phyloP scores from a whole-genome alignment of 1,140 invertebrate species.

The Leptopilina clavipes region DNA sequence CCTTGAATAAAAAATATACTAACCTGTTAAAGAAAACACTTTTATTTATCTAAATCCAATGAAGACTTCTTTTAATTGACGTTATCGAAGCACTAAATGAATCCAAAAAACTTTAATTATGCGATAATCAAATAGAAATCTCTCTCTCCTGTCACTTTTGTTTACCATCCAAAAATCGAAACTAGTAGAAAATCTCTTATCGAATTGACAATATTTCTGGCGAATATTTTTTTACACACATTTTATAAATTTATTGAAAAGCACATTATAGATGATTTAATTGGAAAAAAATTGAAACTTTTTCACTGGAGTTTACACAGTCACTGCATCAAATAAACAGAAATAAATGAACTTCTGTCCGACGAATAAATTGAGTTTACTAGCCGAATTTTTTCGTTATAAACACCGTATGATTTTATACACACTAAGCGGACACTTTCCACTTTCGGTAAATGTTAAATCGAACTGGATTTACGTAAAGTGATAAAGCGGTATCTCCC shows the following conservation, averaged over 20 bases:
- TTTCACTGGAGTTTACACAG: slow-evolving; percentile 33
- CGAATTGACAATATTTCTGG: not conserved
- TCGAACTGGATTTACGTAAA: slow-evolving; percentile 7
- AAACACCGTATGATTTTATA: slow-evolving; percentile 13
- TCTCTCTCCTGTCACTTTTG: slow-evolving; percentile 59
- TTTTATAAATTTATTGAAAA: not conserved
- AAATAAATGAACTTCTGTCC: not conserved
- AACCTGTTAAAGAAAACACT: slow-evolving; percentile 7
- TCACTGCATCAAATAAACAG: slow-evolving; percentile 25
- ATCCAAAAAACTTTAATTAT: slow-evolving; percentile 7
- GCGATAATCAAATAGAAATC: not conserved
- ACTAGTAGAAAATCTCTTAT: not conserved
- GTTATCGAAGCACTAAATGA: not conserved
- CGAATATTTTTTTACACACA: not conserved
- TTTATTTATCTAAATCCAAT: slow-evolving; percentile 14
- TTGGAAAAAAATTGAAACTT: not conserved
- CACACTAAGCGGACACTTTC: not conserved
- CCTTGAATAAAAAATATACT: slow-evolving; percentile 1
- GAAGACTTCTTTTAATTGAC: slow-evolving; percentile 9
- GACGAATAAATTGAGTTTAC: not conserved
- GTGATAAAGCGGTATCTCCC: slow-evolving; percentile 23
- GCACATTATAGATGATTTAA: not conserved
- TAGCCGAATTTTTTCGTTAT: slow-evolving; percentile 1
- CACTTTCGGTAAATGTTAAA: slow-evolving; percentile 24
- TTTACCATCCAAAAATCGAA: slow-evolving; percentile 47